Evolutionary conservation across 1,140 invertebrate species (phyloP).

Genomic region (Musca domestica): DNA sequence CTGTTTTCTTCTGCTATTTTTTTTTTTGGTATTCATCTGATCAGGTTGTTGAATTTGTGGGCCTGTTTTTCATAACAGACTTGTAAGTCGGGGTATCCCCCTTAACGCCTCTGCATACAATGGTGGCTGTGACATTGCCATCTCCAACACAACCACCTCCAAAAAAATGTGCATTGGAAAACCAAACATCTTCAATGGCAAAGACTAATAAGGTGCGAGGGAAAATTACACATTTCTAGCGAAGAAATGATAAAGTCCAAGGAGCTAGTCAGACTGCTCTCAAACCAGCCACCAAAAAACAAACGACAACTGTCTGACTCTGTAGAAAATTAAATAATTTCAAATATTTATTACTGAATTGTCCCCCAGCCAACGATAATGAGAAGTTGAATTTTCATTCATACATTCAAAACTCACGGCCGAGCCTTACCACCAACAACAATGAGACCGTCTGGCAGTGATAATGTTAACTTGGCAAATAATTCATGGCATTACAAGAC

Average conservation of each 20-base stretch:
- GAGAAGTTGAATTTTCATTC: no score
- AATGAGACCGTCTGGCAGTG: no score
- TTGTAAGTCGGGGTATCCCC: no score
- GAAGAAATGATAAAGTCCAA: neutral
- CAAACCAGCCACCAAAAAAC: no score
- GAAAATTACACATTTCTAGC: constrained; percentile 2
- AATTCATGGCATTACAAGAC: no score
- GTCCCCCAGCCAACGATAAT: no score
- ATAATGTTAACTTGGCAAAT: no score
- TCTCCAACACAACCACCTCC: neutral
- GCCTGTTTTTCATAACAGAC: neutral
- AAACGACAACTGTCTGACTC: neutral
- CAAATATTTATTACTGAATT: constrained; percentile 3
- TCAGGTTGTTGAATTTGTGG: neutral
- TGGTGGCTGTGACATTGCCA: no score
- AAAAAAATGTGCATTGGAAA: neutral
- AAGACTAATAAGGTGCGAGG: constrained; percentile 16
- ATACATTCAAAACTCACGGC: no score
- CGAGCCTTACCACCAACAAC: no score
- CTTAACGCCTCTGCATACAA: no score
- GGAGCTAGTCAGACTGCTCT: no score
- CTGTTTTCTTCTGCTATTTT: neutral
- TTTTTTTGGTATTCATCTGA: neutral
- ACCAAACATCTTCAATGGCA: neutral
- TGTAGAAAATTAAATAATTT: constrained; percentile 20